A percentile compares a stretch with the other conserved stretches of the same genome.
Evolutionary conservation across 2,113 vertebrate genomes (phyloP).

Genomic region (Menidia beryllina): DNA sequence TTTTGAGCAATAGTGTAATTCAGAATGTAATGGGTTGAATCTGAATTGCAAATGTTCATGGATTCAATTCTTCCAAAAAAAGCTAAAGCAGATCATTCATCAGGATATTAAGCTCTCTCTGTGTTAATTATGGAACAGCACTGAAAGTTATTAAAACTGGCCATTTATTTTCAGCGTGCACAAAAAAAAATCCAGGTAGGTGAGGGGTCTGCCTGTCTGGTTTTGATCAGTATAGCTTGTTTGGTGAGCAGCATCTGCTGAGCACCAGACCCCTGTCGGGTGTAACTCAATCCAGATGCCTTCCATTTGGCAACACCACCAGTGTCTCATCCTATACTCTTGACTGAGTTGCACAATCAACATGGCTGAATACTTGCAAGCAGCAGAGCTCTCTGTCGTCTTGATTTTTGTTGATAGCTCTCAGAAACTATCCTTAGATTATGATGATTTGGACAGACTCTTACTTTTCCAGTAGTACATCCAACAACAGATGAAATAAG

Average conservation of each 20-base stretch:
- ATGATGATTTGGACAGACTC: too few relatives aligned
- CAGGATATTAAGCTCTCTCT: slow-evolving; percentile 33
- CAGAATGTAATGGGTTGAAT: slow-evolving; percentile 16
- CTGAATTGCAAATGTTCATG: slow-evolving; percentile 15
- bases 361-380: slow-evolving; percentile 1
- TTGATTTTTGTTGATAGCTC: slow-evolving; percentile 1
- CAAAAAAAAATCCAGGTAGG: slow-evolving; percentile 45
- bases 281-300: slow-evolving; percentile 79
- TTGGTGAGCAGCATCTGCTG: slow-evolving; percentile 72
- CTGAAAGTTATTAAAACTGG: slow-evolving; percentile 64
- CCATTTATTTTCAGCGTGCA: slow-evolving; percentile 59
- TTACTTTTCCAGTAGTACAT: neutral
- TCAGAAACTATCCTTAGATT: neutral
- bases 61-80: neutral
- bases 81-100: slow-evolving; percentile 23
- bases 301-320: slow-evolving; percentile 65
- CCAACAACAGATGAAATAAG: neutral
- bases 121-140: slow-evolving; percentile 10
- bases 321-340: slow-evolving; percentile 41
- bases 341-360: slow-evolving; percentile 27
- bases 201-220: slow-evolving; percentile 62
- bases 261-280: slow-evolving; percentile 54
- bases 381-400: slow-evolving; percentile 6
- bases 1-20: slow-evolving; percentile 3
- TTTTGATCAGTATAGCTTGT: slow-evolving; percentile 77